phyloP scores from a whole-genome alignment of 2,113 vertebrate genomes.

The Burhinus oedicnemus region DNA sequence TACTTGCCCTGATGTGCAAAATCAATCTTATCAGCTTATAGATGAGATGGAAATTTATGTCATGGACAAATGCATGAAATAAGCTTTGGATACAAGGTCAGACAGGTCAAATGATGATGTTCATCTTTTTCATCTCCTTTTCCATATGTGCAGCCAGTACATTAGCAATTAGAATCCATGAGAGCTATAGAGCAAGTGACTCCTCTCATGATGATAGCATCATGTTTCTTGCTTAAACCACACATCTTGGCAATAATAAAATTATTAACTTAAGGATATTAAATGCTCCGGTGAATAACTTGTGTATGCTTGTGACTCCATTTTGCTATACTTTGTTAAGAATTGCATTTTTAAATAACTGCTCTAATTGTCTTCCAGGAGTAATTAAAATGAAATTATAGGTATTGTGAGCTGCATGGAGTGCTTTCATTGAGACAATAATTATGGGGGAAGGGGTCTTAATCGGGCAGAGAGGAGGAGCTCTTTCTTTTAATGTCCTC shows the following conservation, averaged over 20 bases:
- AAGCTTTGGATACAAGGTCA: not conserved
- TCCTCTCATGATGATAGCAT: not conserved
- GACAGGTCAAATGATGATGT: not conserved
- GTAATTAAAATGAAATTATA: slow-evolving; percentile 61
- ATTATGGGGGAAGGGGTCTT: not conserved
- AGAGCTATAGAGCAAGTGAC: not conserved
- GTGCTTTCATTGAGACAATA: not conserved
- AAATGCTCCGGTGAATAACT: slow-evolving; percentile 23
- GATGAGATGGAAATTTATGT: not conserved
- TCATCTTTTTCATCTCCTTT: not conserved
- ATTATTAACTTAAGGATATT: slow-evolving; percentile 3
- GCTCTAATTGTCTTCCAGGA: slow-evolving; percentile 47
- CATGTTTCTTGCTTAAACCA: not conserved
- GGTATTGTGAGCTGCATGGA: not conserved
- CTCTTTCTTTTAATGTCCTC: not conserved
- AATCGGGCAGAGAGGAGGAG: not conserved
- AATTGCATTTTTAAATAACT: slow-evolving; percentile 50
- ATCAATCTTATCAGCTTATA: not conserved
- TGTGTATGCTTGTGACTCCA: not conserved
- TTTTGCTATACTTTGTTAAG: slow-evolving; percentile 42
- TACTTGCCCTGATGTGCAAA: not conserved
- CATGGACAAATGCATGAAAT: not conserved
- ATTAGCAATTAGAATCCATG: not conserved
- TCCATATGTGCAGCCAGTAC: not conserved
- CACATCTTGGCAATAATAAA: slow-evolving; percentile 37